Percentiles rank a stretch among this genome's conserved stretches.
phyloP scores from a whole-genome alignment of 1,140 invertebrate species.

The Drosophila gunungcola region DNA sequence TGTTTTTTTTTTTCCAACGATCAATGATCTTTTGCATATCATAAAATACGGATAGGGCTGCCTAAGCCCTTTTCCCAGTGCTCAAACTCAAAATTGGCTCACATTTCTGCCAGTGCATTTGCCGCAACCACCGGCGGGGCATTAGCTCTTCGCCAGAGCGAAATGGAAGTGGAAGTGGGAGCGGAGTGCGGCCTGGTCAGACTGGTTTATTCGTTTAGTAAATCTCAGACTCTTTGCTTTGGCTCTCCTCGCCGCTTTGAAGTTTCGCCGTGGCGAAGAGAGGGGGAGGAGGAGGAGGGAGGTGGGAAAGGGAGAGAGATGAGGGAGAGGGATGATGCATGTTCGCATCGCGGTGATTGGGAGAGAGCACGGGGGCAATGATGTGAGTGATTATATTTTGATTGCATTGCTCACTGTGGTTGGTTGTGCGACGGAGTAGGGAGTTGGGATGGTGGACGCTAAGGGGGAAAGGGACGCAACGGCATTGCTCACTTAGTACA shows the following conservation, averaged over 20 bases:
- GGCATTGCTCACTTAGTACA: constrained; percentile 83
- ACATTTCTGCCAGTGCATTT: constrained; percentile 16
- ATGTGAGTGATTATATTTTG: constrained; percentile 84
- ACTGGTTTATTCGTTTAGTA: constrained; percentile 80
- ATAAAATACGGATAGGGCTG: too few relatives aligned
- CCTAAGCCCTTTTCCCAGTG: background rate
- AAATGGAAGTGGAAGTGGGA: too few relatives aligned
- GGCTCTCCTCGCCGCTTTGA: constrained; percentile 74
- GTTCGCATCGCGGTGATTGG: constrained; percentile 80
- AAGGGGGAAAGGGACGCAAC: constrained; percentile 2
- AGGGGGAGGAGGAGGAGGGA: constrained; percentile 33
- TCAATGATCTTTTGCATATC: too few relatives aligned
- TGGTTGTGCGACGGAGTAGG: constrained; percentile 66
- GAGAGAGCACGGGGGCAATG: constrained; percentile 82
- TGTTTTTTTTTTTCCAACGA: too few relatives aligned
- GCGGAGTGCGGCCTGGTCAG: constrained; percentile 63
- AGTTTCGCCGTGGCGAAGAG: constrained; percentile 72
- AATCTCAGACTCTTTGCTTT: constrained; percentile 79
- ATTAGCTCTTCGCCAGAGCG: constrained; percentile 51
- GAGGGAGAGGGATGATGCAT: constrained; percentile 70
- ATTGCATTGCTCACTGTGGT: constrained; percentile 83
- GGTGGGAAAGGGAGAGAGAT: constrained; percentile 44
- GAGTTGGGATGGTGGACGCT: background rate
- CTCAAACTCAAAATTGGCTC: background rate
- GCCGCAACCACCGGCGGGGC: constrained; percentile 45